Evolutionary conservation across 2,113 vertebrate species (phyloP).

Genomic region (Labrus mixtus): DNA sequence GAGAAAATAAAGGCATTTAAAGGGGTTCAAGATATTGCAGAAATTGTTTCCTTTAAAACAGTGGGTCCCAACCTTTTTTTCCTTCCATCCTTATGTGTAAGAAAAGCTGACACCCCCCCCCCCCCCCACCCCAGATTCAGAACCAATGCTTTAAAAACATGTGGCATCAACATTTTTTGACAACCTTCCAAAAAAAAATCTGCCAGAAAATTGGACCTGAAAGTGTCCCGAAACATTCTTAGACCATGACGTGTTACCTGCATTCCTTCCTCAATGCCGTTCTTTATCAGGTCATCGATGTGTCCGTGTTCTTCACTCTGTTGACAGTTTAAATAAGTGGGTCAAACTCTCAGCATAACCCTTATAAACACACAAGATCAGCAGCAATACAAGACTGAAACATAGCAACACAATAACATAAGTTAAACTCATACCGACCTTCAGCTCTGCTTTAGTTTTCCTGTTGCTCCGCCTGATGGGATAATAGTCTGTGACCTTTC

Average conservation of each 20-base stretch:
- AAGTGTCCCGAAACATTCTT: neutral
- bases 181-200: no score
- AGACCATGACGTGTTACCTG: conserved; percentile 82
- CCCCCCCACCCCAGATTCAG: no score
- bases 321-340: conserved; percentile 1
- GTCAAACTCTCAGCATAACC: conserved; percentile 1
- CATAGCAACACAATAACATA: neutral
- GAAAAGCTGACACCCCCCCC: no score
- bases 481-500: conserved; percentile 95
- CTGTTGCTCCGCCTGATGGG: conserved; percentile 93
- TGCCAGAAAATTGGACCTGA: no score
- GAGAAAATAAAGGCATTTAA: no score
- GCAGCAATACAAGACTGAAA: neutral
- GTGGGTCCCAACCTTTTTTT: no score
- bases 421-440: conserved; percentile 81
- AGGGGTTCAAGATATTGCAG: no score
- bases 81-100: no score
- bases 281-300: conserved; percentile 91
- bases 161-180: no score
- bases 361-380: neutral
- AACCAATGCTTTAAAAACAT: no score
- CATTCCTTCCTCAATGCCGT: conserved; percentile 91
- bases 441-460: conserved; percentile 92
- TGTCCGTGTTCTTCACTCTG: conserved; percentile 91
- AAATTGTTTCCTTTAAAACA: no score